Evolutionary conservation across 2,113 vertebrate genomes (phyloP).

Genomic region (Edolisoma coerulescens): DNA sequence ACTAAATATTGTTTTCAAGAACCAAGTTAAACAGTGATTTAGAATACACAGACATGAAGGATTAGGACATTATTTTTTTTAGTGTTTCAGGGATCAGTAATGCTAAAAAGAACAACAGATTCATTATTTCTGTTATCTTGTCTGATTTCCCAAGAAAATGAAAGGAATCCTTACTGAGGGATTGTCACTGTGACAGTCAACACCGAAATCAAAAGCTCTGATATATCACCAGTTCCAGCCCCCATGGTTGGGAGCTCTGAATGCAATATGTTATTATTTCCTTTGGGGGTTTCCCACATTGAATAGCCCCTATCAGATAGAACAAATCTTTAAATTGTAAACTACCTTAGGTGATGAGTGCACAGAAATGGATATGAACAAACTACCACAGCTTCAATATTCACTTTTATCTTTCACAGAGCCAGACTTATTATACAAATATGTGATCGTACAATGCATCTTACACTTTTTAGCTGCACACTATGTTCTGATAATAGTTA

Average conservation of each 20-base stretch:
- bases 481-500: conserved; percentile 13
- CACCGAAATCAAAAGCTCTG: neutral
- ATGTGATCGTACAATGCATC: neutral
- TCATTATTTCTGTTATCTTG: conserved; percentile 25
- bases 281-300: neutral
- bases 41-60: neutral
- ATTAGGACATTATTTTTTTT: neutral
- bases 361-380: conserved; percentile 4
- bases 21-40: neutral
- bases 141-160: neutral
- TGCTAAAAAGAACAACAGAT: neutral
- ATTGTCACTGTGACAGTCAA: neutral
- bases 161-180: neutral
- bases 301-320: neutral
- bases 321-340: conserved; percentile 35
- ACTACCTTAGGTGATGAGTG: neutral
- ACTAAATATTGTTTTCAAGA: neutral
- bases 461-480: neutral
- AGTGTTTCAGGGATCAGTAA: neutral
- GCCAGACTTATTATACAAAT: conserved; percentile 20
- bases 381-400: neutral
- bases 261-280: neutral
- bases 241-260: neutral
- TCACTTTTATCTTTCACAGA: conserved; percentile 39
- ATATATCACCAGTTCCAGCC: neutral